A percentile compares a stretch with the other conserved stretches of the same genome.
Evolutionary conservation across 30 jellyfish, hydroid and myxozoan genomes (phyloP).

Genomic region (Aurelia sp.): DNA sequence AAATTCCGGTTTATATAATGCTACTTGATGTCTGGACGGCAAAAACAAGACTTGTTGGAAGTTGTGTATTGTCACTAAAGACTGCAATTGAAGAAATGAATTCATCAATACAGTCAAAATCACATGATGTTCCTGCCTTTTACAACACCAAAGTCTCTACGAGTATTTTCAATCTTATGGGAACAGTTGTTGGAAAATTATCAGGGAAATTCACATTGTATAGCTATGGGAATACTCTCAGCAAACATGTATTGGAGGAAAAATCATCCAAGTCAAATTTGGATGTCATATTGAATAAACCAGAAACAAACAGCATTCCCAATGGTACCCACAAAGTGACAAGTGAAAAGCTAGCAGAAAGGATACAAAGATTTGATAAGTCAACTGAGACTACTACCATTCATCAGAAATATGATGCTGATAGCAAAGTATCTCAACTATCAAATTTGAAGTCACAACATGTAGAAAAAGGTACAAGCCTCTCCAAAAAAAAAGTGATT

Average conservation of each 20-base stretch:
- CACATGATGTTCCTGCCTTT: slow-evolving; percentile 6
- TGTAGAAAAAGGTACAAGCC: not conserved
- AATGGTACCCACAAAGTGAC: not conserved
- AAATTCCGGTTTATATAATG: slow-evolving; percentile 37
- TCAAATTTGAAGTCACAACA: no score
- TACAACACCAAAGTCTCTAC: slow-evolving; percentile 1
- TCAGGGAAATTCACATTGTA: slow-evolving; percentile 20
- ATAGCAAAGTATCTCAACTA: no score
- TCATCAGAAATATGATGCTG: not conserved
- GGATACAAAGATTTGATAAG: not conserved
- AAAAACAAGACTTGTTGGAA: slow-evolving; percentile 39
- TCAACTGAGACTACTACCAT: slow-evolving; percentile 6
- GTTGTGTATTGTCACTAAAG: slow-evolving; percentile 55
- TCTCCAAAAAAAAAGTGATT: not conserved
- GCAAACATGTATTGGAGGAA: slow-evolving; percentile 13
- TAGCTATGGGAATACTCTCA: slow-evolving; percentile 52
- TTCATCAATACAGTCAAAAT: not conserved
- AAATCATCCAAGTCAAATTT: not conserved
- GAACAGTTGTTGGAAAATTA: slow-evolving; percentile 39
- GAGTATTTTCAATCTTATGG: slow-evolving; percentile 51
- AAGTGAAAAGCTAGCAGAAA: not conserved
- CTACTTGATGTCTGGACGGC: slow-evolving; percentile 18
- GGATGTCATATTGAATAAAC: not conserved
- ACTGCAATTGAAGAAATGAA: slow-evolving; percentile 32
- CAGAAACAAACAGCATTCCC: not conserved